These are phyloP conservation scores for Dichetophora obliterata DNA, from an alignment of 2,888 invertebrate genomes.

Conservation along the genomic window DNA sequence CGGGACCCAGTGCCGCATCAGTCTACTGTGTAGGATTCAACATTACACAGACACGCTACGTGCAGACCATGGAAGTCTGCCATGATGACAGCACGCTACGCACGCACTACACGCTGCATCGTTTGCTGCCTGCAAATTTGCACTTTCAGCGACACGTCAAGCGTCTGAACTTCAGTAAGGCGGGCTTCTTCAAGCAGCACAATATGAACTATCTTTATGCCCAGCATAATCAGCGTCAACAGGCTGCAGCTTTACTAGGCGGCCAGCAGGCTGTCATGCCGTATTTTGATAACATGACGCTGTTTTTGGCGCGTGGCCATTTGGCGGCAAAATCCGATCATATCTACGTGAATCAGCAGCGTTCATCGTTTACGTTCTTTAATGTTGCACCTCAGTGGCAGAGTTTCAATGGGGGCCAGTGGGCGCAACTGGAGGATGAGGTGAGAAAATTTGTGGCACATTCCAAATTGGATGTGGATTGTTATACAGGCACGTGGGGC, in stretches of 20 bases:
- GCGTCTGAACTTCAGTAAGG: slow-evolving; percentile 64
- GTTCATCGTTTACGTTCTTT: slow-evolving; percentile 72
- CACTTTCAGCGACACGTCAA: slow-evolving; percentile 68
- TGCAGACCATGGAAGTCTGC: slow-evolving; percentile 68
- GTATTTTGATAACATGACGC: slow-evolving; percentile 55
- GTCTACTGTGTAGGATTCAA: slow-evolving; percentile 68
- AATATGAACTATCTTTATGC: slow-evolving; percentile 64
- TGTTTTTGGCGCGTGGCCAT: slow-evolving; percentile 71
- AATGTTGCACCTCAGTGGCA: slow-evolving; percentile 74
- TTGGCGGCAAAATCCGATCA: slow-evolving; percentile 72
- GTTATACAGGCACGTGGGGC: slow-evolving; percentile 74
- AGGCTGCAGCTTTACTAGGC: slow-evolving; percentile 60
- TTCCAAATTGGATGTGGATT: slow-evolving; percentile 62
- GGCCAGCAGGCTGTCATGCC: slow-evolving; percentile 41
- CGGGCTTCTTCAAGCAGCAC: slow-evolving; percentile 62
- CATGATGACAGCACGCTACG: slow-evolving; percentile 62
- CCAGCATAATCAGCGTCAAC: slow-evolving; percentile 60
- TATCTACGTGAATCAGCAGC: slow-evolving; percentile 71
- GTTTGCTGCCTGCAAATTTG: slow-evolving; percentile 66
- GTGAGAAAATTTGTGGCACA: slow-evolving; percentile 69
- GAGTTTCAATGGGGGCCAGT: slow-evolving; percentile 74
- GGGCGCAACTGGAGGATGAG: slow-evolving; percentile 71
- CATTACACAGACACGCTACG: slow-evolving; percentile 58
- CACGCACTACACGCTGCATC: slow-evolving; percentile 66
- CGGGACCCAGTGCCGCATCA: slow-evolving; percentile 39